Percentiles rank a stretch among this genome's conserved stretches.
These are phyloP conservation scores for Catharus fuscescens DNA, from an alignment of 2,113 vertebrate genomes.

Conservation along the genomic window DNA sequence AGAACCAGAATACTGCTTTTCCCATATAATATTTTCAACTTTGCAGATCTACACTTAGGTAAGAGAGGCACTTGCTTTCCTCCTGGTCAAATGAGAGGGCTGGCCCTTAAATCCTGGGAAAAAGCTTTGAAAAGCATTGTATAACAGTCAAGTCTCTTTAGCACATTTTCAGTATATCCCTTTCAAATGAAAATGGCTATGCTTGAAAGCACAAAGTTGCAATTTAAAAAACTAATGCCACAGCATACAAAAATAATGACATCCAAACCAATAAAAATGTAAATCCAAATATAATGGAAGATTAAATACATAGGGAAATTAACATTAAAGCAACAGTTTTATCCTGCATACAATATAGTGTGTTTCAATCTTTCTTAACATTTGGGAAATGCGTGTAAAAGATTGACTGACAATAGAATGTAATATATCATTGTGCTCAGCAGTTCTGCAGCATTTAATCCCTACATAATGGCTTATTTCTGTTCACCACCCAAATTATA, in stretches of 20 bases:
- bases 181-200: conserved; percentile 69
- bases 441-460: neutral
- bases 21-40: neutral
- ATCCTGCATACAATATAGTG: neutral
- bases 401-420: neutral
- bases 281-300: conserved; percentile 68
- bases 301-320: conserved; percentile 61
- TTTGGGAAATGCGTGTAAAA: neutral
- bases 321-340: conserved; percentile 58
- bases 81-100: neutral
- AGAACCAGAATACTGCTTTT: neutral
- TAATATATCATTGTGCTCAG: neutral
- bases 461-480: neutral
- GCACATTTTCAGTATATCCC: neutral
- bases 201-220: conserved; percentile 66
- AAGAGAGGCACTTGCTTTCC: neutral
- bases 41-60: neutral
- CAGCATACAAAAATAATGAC: conserved; percentile 43
- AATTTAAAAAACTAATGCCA: conserved; percentile 57
- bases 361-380: neutral
- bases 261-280: conserved; percentile 71
- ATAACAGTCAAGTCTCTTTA: neutral
- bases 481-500: neutral
- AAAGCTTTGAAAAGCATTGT: conserved; percentile 20
- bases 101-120: conserved; percentile 9